Conservation (phyloP, 2,888 invertebrate genomes). For the Scaptomyza caliginosa region DNA sequence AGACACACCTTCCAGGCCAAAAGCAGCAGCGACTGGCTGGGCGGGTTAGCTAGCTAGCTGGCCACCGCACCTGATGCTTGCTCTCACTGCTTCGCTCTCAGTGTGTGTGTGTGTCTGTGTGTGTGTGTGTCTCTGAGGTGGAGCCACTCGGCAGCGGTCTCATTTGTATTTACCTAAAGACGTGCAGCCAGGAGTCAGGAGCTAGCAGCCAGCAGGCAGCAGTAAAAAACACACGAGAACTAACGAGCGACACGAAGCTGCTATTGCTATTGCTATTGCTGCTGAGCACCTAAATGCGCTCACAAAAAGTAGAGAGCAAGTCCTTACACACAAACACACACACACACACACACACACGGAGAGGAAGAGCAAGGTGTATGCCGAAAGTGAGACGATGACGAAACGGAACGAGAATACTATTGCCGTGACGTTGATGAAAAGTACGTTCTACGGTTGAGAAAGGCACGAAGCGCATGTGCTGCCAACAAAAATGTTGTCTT, state of each 20-base stretch:
- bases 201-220: constrained; percentile 38
- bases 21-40: constrained; percentile 51
- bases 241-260: constrained; percentile 69
- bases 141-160: constrained; percentile 76
- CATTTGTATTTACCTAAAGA: constrained; percentile 81
- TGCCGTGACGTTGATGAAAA: constrained; percentile 71
- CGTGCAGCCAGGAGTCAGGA: constrained; percentile 43
- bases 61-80: constrained; percentile 46
- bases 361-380: constrained; percentile 64
- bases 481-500: constrained; percentile 2
- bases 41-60: constrained; percentile 45
- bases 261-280: too few species aligned
- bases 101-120: neutral
- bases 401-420: constrained; percentile 31
- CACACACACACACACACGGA: constrained; percentile 19
- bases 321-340: constrained; percentile 27
- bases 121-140: constrained; percentile 59
- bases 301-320: constrained; percentile 49
- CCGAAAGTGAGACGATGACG: constrained; percentile 65
- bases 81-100: constrained; percentile 1
- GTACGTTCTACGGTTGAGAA: constrained; percentile 17
- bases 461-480: constrained; percentile 57
- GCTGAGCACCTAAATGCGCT: constrained; percentile 59
- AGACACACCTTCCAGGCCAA: constrained; percentile 60
- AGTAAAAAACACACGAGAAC: constrained; percentile 57